Percentiles rank a stretch among this genome's conserved stretches.
phyloP scores from a whole-genome alignment of 2,797 vertebrate genomes.

The Pangasius larnaudii region DNA sequence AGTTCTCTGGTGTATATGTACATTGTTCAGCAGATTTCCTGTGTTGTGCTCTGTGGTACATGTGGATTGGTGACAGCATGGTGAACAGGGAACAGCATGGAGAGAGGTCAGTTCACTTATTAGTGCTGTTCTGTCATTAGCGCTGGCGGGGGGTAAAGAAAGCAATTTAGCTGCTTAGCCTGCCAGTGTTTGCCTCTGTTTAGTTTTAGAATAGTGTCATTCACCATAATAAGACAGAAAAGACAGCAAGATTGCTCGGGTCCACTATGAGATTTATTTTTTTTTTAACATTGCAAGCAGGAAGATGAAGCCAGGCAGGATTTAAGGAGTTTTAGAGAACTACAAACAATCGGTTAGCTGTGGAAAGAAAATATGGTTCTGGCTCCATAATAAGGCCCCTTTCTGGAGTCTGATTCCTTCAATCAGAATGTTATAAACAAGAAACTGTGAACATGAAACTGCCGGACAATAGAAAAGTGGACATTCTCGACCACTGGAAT shows the following conservation, averaged over 20 bases:
- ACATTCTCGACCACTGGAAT: neutral
- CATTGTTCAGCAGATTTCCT: slow-evolving; percentile 30
- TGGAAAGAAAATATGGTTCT: neutral
- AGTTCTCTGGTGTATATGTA: slow-evolving; percentile 15
- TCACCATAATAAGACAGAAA: slow-evolving; percentile 52
- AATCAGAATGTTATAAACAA: neutral
- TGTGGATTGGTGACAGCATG: slow-evolving; percentile 31
- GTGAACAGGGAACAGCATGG: slow-evolving; percentile 42
- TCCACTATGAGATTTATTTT: neutral
- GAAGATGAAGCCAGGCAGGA: slow-evolving; percentile 3
- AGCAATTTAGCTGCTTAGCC: slow-evolving; percentile 52
- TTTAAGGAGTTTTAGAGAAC: neutral
- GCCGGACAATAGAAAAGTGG: neutral
- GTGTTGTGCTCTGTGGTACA: slow-evolving; percentile 35
- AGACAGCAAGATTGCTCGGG: neutral
- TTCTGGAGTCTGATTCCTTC: neutral
- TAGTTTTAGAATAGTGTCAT: slow-evolving; percentile 50
- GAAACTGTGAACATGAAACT: neutral
- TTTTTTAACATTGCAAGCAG: slow-evolving; percentile 20
- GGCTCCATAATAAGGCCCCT: neutral
- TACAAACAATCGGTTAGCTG: neutral
- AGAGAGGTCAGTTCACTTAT: slow-evolving; percentile 60
- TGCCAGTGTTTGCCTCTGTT: slow-evolving; percentile 52
- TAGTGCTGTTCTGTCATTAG: slow-evolving; percentile 53
- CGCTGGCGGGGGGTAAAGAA: slow-evolving; percentile 48